Percentiles rank a stretch among this genome's conserved stretches.
Conservation (phyloP, 2,797 vertebrate species). For the Limosa lapponica region DNA sequence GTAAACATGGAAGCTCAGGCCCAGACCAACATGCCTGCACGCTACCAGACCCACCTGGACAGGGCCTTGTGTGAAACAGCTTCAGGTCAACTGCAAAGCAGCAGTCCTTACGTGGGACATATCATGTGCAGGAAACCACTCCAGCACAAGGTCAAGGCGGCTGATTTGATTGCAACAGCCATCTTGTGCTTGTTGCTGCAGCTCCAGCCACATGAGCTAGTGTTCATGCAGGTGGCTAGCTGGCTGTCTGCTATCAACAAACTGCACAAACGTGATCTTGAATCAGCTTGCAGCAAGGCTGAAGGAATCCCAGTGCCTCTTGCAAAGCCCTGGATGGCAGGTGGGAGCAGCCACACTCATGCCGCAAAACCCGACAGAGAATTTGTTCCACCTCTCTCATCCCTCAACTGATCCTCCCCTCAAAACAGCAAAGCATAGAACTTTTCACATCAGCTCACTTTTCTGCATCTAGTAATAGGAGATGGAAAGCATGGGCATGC, state of each 20-base stretch:
- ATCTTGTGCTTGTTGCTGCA: background rate
- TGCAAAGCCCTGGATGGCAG: background rate
- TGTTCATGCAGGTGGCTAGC: background rate
- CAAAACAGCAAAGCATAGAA: background rate
- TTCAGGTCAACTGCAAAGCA: background rate
- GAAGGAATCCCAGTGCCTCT: background rate
- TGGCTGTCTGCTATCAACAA: background rate
- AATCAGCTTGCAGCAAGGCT: background rate
- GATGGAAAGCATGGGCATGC: background rate
- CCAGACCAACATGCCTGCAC: background rate
- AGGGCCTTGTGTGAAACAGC: background rate
- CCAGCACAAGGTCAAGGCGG: background rate
- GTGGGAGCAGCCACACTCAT: background rate
- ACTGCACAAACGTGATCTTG: background rate
- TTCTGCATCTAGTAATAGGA: background rate
- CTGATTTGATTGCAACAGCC: background rate
- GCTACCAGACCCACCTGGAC: background rate
- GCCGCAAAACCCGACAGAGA: fast-evolving
- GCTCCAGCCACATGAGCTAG: background rate
- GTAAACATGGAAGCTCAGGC: background rate
- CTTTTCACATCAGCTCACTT: background rate
- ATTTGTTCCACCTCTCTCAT: background rate
- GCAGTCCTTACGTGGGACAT: background rate
- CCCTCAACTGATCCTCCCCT: background rate
- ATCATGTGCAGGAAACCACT: background rate